These are phyloP conservation scores for pig (Sus scrofa) DNA, from an alignment of 2,113 vertebrate species.

Conservation along the genomic window DNA sequence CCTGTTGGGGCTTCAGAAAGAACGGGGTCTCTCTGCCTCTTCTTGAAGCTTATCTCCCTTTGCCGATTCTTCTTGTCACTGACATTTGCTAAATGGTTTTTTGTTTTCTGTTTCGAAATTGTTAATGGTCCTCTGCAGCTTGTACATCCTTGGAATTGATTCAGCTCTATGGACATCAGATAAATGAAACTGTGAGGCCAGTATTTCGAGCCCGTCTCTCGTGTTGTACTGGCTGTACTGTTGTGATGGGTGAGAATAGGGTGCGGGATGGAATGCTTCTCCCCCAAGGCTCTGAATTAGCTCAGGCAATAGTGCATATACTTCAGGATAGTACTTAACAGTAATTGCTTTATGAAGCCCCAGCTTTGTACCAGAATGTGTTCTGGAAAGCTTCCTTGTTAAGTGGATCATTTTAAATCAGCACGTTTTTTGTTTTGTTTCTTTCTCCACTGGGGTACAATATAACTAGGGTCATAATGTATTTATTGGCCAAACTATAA, in stretches of 20 bases:
- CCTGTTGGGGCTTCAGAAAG: background rate
- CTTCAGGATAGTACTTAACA: background rate
- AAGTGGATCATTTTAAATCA: background rate
- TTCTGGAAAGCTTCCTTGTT: slow-evolving; percentile 1
- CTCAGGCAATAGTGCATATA: background rate
- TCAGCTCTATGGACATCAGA: background rate
- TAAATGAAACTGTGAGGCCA: background rate
- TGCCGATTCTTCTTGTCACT: background rate
- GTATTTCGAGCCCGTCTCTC: background rate
- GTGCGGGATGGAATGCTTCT: background rate
- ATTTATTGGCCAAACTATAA: background rate
- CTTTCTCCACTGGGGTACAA: background rate
- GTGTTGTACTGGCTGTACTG: background rate
- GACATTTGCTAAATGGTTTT: background rate
- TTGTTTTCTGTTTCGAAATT: background rate
- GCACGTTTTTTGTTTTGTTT: background rate
- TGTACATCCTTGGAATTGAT: background rate
- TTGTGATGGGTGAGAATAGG: background rate
- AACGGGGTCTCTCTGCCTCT: background rate
- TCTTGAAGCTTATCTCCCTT: background rate
- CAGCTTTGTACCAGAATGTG: background rate
- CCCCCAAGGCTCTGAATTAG: background rate
- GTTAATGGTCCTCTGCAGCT: background rate
- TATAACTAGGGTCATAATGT: background rate
- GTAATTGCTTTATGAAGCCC: background rate